Base-by-base conservation (phyloP, 1,140 invertebrate genomes). In the Euborellia annulipes region DNA sequence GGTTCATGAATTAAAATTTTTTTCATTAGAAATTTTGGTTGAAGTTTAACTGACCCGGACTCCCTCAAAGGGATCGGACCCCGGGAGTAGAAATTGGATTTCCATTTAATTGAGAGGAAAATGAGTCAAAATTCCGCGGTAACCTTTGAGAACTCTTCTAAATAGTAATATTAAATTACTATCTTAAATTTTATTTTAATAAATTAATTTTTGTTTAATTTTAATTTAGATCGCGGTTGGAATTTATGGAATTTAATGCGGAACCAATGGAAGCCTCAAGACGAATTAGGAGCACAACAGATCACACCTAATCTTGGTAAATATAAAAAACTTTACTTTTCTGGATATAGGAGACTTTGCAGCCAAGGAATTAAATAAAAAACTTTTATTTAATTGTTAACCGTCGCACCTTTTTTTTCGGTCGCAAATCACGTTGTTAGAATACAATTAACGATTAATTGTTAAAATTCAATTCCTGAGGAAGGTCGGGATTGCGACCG, bases 181-280 rank as follows among this genome's bases (percentile, higher is more conserved):
- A 16, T 6, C n/a, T 20, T 20, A 8, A 38, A 16, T 6, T n/a
- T 6, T 20, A 1, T 20, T 22, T 45, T n/a, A 34, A 27, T 11
- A 20, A 9, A 20, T 8, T 38, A 22, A 13, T 2, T 36, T 34
- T 22, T 34, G 7, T 2, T n/a, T 2, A 32, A 36, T 38, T 13
- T 45, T 9, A 22, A 40, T 46, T 30, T 40, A 43, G 66, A 68
- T 18, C 64, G 65, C 9, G 48, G 52, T 14, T 69, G 67, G 68
- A 69, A 66, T 43, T 53, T 69, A 30, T 71, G 68, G 68, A 66
- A 62, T 37, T 57, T 70, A 34, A 63, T 69, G n/a, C 54, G 64
- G 51, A 59, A 57, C 18, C 61, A 61, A 11, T 67, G 66, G 62
- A 67, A 62, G 48, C 58, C 51, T 11, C 66, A 38, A 45, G 65